phyloP scores from a whole-genome alignment of 2,113 vertebrate species.

The Otus sunia region DNA sequence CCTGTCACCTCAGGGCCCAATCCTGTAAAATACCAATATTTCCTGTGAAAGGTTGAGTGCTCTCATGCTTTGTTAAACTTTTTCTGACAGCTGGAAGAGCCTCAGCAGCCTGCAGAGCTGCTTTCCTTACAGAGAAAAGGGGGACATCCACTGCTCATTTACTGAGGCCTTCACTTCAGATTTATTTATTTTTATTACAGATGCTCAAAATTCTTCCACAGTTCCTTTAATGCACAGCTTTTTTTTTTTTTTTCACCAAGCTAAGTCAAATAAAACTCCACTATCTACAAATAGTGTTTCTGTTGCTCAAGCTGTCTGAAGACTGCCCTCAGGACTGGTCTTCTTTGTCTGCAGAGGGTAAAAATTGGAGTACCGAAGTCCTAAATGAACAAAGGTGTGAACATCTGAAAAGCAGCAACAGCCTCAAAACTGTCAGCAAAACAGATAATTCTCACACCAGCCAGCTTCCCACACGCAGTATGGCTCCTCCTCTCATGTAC shows the following conservation, averaged over 20 bases:
- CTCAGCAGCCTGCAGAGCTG: not conserved
- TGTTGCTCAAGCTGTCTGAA: not conserved
- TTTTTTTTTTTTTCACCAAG: not conserved
- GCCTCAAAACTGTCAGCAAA: conserved; percentile 17
- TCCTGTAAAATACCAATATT: not conserved
- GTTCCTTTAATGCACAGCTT: not conserved
- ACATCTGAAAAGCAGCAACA: not conserved
- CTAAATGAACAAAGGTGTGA: not conserved
- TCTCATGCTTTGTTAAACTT: conserved; percentile 16
- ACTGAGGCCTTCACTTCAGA: not conserved
- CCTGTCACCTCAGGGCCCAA: not conserved
- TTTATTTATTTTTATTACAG: not conserved
- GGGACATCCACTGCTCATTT: not conserved
- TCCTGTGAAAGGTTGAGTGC: conserved; percentile 7
- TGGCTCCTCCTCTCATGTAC: accelerated
- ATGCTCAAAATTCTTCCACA: not conserved
- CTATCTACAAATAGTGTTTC: not conserved
- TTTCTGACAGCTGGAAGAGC: conserved; percentile 25
- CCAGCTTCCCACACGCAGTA: not conserved
- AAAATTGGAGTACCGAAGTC: not conserved
- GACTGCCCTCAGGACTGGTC: not conserved
- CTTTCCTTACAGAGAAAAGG: not conserved
- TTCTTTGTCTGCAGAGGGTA: not conserved
- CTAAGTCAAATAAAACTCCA: not conserved
- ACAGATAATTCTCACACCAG: conserved; percentile 2